A percentile compares a stretch with the other conserved stretches of the same genome.
These are phyloP conservation scores for Cephus rjabovi DNA, from an alignment of 2,888 invertebrate species.

Conservation along the genomic window DNA sequence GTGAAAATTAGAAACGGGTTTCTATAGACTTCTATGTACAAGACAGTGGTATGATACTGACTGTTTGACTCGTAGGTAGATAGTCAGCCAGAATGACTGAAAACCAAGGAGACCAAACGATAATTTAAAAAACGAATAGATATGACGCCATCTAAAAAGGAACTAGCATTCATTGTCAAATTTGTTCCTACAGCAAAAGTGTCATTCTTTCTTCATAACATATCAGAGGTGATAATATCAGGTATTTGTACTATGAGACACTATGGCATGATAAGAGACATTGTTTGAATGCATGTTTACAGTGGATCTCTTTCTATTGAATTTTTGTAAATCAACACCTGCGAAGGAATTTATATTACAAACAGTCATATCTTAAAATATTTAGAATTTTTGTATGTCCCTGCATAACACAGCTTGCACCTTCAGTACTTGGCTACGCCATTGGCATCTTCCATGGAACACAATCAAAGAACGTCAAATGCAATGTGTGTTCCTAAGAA, in stretches of 20 bases:
- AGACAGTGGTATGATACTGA: not conserved
- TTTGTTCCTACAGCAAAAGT: not conserved
- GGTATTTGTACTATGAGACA: slow-evolving; percentile 7
- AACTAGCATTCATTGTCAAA: not conserved
- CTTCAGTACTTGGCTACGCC: not conserved
- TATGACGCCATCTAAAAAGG: not conserved
- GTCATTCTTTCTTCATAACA: not conserved
- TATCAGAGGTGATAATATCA: not conserved
- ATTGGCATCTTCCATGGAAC: not conserved
- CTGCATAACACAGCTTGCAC: not conserved
- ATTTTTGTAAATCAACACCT: not conserved
- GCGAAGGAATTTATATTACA: not conserved
- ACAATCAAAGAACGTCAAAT: not conserved
- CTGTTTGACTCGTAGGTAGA: not conserved
- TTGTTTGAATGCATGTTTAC: not conserved
- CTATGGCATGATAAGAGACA: slow-evolving; percentile 1
- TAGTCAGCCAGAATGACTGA: not conserved
- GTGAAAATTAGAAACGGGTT: not conserved
- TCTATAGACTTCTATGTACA: not conserved
- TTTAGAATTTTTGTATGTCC: not conserved
- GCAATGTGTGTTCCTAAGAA: not conserved
- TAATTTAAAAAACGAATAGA: not conserved
- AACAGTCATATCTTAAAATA: not conserved
- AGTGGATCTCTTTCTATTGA: not conserved
- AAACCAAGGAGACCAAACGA: not conserved